Conservation (phyloP, 2,113 vertebrate genomes). For the Geococcyx californianus region DNA sequence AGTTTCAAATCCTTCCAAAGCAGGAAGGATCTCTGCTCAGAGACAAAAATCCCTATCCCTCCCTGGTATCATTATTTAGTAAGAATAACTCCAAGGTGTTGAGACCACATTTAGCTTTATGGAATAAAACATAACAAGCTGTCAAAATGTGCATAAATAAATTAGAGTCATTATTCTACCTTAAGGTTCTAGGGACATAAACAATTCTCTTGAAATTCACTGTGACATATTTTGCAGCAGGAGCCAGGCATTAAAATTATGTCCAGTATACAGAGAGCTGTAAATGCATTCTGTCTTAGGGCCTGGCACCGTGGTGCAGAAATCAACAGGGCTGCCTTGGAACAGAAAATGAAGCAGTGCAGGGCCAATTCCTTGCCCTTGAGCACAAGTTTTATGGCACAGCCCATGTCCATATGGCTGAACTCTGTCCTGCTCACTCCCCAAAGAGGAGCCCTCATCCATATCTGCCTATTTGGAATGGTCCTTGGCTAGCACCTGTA, state of each 20-base stretch:
- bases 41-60: background rate
- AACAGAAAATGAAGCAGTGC: slow-evolving; percentile 33
- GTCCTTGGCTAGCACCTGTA: background rate
- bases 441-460: slow-evolving; percentile 22
- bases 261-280: slow-evolving; percentile 17
- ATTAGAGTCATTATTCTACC: slow-evolving; percentile 52
- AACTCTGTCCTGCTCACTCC: slow-evolving; percentile 26
- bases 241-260: slow-evolving; percentile 53
- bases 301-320: background rate
- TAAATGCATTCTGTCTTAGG: slow-evolving; percentile 44
- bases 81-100: slow-evolving; percentile 34
- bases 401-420: slow-evolving; percentile 46
- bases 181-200: slow-evolving; percentile 53
- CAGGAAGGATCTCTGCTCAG: background rate
- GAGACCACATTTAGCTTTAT: slow-evolving; percentile 26
- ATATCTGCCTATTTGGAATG: background rate
- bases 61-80: background rate
- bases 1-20: background rate
- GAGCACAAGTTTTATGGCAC: slow-evolving; percentile 51
- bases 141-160: slow-evolving; percentile 60
- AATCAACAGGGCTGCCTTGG: slow-evolving; percentile 40
- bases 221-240: slow-evolving; percentile 33
- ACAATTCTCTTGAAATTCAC: slow-evolving; percentile 40
- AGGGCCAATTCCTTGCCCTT: slow-evolving; percentile 40
- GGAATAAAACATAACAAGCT: slow-evolving; percentile 52